Evolutionary conservation across 2,113 vertebrate genomes (phyloP), one percentile per base, ranked within the genome.

Genomic region (Atlantisia rogersi): DNA sequence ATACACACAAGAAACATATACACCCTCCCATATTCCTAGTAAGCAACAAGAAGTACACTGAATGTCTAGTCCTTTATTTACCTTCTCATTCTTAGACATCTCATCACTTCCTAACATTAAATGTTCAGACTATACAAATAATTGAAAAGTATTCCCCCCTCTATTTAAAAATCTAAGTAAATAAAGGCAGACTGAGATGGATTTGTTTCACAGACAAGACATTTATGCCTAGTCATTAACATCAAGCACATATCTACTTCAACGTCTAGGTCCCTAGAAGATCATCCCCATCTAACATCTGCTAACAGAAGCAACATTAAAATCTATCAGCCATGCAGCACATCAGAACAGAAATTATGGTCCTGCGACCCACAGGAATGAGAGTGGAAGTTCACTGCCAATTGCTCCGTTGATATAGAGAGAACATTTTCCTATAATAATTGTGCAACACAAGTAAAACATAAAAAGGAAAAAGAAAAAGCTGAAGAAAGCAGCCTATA

Each of bases 281-380:
- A 78, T 52, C 52, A 50, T 83, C 83, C 37, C 70, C 77, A 82
- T 78, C 80, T 70, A 74, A 87, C 78, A 90, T 26, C 92, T 70
- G 40, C 69, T 82, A 95, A 85, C 56, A 87, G 65, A 50, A 73
- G 40, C 56, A 87, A 88, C 74, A 82, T 82, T 62, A 92, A 92
- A 75, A 53, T 94, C 84, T 79, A 90, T 71, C 78, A 94, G 59
- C 78, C 74, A 32, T 53, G 50, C 60, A 90, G 39, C 68, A 46
- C 37, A 65, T 42, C 69, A 90, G 70, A 77, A 44, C 28, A 83
- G 70, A 86, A 63, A 84, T 80, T 55, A 39, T 2, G 8, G 63
- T 50, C 68, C 55, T 55, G 24, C 20, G 73, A 69, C 29, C n/a
- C 65, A 48, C n/a, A 56, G 55, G 63, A 82, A 15, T 13, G 22